phyloP scores from a whole-genome alignment of 1,140 invertebrate species.

The Catajapyx aquilonaris region DNA sequence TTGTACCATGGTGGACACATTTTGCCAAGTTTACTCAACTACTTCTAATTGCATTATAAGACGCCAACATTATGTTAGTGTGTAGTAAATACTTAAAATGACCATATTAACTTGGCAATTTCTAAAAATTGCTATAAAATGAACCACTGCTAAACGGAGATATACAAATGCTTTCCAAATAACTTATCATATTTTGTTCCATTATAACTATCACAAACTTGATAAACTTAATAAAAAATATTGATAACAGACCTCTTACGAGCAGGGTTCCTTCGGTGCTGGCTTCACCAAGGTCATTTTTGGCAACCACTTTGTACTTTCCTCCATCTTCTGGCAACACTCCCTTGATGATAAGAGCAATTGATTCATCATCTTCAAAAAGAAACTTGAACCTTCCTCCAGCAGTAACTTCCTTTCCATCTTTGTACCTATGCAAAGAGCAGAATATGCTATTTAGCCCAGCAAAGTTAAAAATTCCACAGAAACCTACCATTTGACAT shows the following conservation, averaged over 20 bases:
- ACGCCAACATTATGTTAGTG: no score
- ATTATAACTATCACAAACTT: no score
- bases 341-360: constrained; percentile 77
- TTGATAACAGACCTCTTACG: constrained; percentile 41
- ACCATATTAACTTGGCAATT: no score
- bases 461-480: not conserved
- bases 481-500: constrained; percentile 50
- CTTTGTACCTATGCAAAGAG: constrained; percentile 35
- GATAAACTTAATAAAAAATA: no score
- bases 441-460: not conserved
- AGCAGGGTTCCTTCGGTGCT: constrained; percentile 45
- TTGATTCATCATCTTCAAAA: constrained; percentile 79
- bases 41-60: no score
- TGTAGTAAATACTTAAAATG: no score
- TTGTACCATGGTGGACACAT: no score
- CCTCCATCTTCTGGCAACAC: constrained; percentile 62
- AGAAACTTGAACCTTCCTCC: constrained; percentile 65
- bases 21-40: no score
- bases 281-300: constrained; percentile 74
- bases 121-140: no score
- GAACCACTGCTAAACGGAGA: no score
- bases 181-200: no score
- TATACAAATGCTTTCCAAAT: no score
- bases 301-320: constrained; percentile 57
- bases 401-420: constrained; percentile 56